phyloP scores from a whole-genome alignment of 2,113 vertebrate species.

The Actenoides lindsayi region DNA sequence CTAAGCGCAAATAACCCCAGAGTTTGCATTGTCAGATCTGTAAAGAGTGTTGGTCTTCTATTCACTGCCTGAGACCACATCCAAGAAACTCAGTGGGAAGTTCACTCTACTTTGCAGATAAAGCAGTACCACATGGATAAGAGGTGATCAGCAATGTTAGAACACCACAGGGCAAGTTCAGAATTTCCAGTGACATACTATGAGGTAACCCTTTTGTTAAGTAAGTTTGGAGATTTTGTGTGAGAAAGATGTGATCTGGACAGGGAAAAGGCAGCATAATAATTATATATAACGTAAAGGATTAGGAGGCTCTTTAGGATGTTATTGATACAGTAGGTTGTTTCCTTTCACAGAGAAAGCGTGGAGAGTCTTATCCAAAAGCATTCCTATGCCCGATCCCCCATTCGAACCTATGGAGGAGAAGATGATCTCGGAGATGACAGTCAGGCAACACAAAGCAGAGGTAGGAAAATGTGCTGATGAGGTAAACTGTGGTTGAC shows the following conservation, averaged over 20 bases:
- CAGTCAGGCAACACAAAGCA: constrained; percentile 82
- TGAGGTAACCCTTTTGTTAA: not conserved
- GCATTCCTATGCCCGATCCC: constrained; percentile 97
- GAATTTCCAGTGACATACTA: not conserved
- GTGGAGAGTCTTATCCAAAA: constrained; percentile 99
- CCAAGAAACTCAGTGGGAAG: not conserved
- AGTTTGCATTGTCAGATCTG: not conserved
- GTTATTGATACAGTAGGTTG: not conserved
- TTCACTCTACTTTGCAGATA: not conserved
- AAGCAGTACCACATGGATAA: not conserved
- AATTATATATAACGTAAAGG: not conserved
- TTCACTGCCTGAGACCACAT: not conserved
- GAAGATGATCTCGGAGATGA: constrained; percentile 95
- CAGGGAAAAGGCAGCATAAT: not conserved
- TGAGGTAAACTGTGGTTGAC: not conserved
- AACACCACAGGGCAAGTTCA: rapidly evolving
- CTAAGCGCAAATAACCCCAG: not conserved
- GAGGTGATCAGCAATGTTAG: not conserved
- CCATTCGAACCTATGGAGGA: constrained; percentile 93
- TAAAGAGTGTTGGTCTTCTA: not conserved
- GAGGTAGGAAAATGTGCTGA: constrained; percentile 79
- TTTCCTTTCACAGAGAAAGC: constrained; percentile 85
- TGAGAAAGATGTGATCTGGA: not conserved
- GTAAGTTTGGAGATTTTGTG: not conserved
- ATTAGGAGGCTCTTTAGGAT: not conserved